Evolutionary conservation across 2,888 invertebrate species (phyloP).

Genomic region (Microplitis deprimator): DNA sequence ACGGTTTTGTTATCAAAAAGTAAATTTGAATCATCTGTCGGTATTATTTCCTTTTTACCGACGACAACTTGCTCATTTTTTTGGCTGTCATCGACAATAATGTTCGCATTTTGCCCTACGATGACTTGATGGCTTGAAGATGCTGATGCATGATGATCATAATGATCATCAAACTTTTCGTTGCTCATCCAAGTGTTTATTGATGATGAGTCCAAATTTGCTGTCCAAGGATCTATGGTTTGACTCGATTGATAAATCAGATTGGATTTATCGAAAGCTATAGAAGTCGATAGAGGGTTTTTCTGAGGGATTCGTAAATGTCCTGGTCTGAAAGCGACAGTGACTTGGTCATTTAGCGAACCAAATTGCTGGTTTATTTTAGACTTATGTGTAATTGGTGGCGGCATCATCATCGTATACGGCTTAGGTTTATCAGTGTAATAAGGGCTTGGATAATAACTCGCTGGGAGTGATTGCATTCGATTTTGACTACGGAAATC

Average conservation of each 20-base stretch:
- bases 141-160: constrained; percentile 55
- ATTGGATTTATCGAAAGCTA: constrained; percentile 77
- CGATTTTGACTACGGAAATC: constrained; percentile 54
- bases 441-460: constrained; percentile 58
- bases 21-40: constrained; percentile 23
- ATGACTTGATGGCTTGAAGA: constrained; percentile 61
- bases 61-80: constrained; percentile 60
- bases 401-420: constrained; percentile 80
- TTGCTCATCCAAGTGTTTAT: constrained; percentile 48
- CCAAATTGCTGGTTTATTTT: constrained; percentile 29
- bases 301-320: background rate
- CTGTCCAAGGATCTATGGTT: constrained; percentile 57
- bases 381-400: constrained; percentile 73
- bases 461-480: constrained; percentile 57
- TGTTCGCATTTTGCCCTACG: constrained; percentile 60
- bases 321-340: constrained; percentile 55
- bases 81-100: constrained; percentile 60
- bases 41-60: constrained; percentile 55
- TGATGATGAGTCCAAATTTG: background rate
- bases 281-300: constrained; percentile 54
- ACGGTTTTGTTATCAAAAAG: constrained; percentile 7
- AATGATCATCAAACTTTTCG: constrained; percentile 48
- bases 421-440: constrained; percentile 71
- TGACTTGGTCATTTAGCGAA: constrained; percentile 42
- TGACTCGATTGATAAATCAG: constrained; percentile 77